Base-by-base conservation (phyloP, 2,113 vertebrate genomes). In the Engraulis encrasicolus region DNA sequence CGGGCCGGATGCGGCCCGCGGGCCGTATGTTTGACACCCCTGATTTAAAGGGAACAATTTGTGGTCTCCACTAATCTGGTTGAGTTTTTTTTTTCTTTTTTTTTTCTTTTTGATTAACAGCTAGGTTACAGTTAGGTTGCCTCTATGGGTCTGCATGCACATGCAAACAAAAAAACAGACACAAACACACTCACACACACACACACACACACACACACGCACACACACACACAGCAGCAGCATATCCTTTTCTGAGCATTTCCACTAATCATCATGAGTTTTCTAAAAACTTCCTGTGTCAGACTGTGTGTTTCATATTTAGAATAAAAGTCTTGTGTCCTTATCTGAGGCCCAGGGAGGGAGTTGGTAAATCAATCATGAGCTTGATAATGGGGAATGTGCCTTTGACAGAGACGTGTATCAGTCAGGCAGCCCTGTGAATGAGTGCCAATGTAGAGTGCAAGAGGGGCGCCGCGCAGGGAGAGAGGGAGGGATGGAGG, bases 361-460 rank as follows among this genome's bases (percentile, higher is more conserved):
- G 80, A 84, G 74, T 37, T 52, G 48, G 52, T 85, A 61, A 92
- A 94, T 95, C 94, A 93, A 93, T 95, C 94, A 94, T 89, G 83
- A 66, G 84, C 81, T 74, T 38, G 77, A 84, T 80, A 88, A 83
- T 50, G 36, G 78, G 54, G 78, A 84, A 85, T 85, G 79, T 36
- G 58, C 34, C 5, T 81, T 71, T 83, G 87, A 88, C 87, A 86
- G 48, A 37, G 79, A 79, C 85, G 84, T 74, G 66, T 88, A 79
- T 86, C 87, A 81, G 81, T 86, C 78, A 81, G 81, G 85, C 78
- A 79, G 54, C 50, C 34, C 31, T 34, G 66, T 74, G 66, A 74
- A 74, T 49, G 78, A 54, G 61, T 81, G 85, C 85, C 85, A 79
- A 85, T 50, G 36, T 18, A 23, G 14, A 9, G 34, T 17, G 82